Evolutionary conservation across 2,888 invertebrate species (phyloP).

Genomic region (Noctua janthe): DNA sequence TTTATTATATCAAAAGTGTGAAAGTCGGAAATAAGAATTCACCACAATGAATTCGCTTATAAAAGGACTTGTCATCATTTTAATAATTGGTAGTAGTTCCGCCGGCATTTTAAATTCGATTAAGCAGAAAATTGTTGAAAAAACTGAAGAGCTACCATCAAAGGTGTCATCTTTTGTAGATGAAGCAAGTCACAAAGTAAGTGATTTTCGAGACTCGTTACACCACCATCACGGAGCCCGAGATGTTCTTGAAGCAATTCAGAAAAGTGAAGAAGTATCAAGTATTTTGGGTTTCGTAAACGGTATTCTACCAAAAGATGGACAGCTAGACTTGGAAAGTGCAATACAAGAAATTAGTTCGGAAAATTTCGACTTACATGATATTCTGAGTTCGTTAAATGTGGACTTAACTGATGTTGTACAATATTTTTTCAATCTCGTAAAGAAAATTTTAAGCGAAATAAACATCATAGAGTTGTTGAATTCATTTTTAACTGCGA

Average conservation of each 20-base stretch:
- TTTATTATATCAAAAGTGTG: background rate
- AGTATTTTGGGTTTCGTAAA: background rate
- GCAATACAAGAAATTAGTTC: background rate
- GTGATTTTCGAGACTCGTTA: background rate
- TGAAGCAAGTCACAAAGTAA: background rate
- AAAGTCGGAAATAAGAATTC: background rate
- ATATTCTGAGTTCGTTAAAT: background rate
- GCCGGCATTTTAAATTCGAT: background rate
- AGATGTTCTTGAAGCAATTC: background rate
- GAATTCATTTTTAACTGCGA: background rate
- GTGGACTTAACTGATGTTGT: background rate
- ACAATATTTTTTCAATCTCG: background rate
- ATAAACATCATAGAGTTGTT: conserved; percentile 1
- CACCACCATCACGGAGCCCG: background rate
- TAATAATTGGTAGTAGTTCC: conserved; percentile 3
- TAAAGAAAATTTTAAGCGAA: background rate
- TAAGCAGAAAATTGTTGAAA: too few species aligned
- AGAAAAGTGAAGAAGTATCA: too few species aligned
- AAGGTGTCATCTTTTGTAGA: background rate
- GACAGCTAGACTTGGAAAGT: background rate
- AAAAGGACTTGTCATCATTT: background rate
- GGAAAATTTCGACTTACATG: background rate
- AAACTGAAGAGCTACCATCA: background rate
- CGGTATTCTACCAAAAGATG: background rate
- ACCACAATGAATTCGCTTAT: background rate